Evolutionary conservation across 2,888 invertebrate species (phyloP).

Genomic region (Troides oblongomaculatus): DNA sequence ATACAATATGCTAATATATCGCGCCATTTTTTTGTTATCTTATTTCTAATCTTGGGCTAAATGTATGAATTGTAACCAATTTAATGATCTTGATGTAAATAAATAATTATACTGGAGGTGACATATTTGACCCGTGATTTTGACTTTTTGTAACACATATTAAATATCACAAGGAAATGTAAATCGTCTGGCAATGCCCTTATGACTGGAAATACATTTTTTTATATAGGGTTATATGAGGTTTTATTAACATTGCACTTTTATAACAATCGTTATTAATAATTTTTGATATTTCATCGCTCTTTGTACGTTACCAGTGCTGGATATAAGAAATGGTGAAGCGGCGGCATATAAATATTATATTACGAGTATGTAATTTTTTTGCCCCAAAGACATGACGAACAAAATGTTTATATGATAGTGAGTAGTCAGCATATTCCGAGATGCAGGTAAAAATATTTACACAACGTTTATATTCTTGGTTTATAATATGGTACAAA

Average conservation of each 20-base stretch:
- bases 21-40: constrained; percentile 41
- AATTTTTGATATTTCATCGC: too few relatives aligned
- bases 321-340: not conserved
- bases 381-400: not conserved
- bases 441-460: not conserved
- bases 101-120: constrained; percentile 49
- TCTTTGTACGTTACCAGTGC: not conserved
- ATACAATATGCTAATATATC: constrained; percentile 44
- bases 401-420: not conserved
- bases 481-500: too few relatives aligned
- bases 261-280: too few relatives aligned
- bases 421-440: not conserved
- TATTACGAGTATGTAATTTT: not conserved
- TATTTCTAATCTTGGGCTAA: constrained; percentile 48
- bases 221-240: not conserved
- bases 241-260: not conserved
- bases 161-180: not conserved
- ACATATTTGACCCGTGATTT: constrained; percentile 49
- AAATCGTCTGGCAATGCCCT: not conserved
- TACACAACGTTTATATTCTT: not conserved
- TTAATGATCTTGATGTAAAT: constrained; percentile 39
- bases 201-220: not conserved
- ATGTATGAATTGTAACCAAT: constrained; percentile 52
- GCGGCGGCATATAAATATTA: not conserved
- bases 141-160: not conserved